These are phyloP conservation scores for Formica exsecta DNA, from an alignment of 1,140 invertebrate species.

Conservation along the genomic window DNA sequence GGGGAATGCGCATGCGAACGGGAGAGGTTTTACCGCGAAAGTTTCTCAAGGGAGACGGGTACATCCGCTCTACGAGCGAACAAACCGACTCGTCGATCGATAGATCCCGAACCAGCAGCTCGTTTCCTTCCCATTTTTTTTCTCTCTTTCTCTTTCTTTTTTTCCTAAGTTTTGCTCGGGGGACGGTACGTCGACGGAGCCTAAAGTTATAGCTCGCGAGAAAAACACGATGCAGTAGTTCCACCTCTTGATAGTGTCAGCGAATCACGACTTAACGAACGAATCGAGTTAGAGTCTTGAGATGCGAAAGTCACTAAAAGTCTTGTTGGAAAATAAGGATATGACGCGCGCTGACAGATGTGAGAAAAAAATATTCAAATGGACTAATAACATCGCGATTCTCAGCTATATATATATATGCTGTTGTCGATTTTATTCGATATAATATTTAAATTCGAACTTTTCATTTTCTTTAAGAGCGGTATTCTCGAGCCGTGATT, in stretches of 20 bases:
- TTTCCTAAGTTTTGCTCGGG: conserved; percentile 23
- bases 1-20: conserved; percentile 50
- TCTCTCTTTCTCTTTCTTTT: neutral
- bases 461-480: neutral
- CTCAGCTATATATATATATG: neutral
- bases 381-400: neutral
- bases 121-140: conserved; percentile 33
- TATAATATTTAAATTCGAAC: neutral
- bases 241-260: conserved; percentile 10
- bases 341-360: neutral
- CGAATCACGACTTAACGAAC: conserved; percentile 49
- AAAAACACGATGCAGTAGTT: conserved; percentile 48
- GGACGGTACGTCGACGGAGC: conserved; percentile 16
- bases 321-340: conserved; percentile 36
- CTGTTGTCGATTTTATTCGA: neutral
- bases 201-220: conserved; percentile 44
- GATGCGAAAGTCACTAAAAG: conserved; percentile 37
- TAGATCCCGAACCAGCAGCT: conserved; percentile 45
- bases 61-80: conserved; percentile 17
- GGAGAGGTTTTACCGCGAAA: conserved; percentile 48
- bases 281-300: conserved; percentile 46
- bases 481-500: neutral
- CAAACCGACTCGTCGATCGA: conserved; percentile 53
- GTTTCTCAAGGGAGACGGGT: conserved; percentile 47
- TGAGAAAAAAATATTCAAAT: neutral